Percentiles rank a stretch among this genome's conserved stretches.
Evolutionary conservation across 1,140 invertebrate species (phyloP).

Genomic region (Pararge aegeria): DNA sequence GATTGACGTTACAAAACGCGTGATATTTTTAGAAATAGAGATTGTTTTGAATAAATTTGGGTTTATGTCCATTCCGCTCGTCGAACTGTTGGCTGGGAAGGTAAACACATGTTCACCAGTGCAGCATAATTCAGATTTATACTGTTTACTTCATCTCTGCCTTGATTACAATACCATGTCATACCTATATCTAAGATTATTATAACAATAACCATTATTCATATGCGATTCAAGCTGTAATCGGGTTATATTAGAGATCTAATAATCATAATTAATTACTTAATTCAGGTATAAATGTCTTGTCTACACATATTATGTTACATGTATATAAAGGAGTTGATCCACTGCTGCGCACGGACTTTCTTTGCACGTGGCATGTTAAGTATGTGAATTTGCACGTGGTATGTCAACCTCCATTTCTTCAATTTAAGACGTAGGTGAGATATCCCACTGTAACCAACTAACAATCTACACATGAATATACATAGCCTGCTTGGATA

Average conservation of each 20-base stretch:
- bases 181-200: not conserved
- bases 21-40: conserved; percentile 43
- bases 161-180: conserved; percentile 1
- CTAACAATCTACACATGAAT: no score
- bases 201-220: not conserved
- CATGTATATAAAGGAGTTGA: no score
- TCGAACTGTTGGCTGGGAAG: conserved; percentile 8
- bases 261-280: not conserved
- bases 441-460: no score
- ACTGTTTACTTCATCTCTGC: not conserved
- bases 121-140: conserved; percentile 1
- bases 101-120: not conserved
- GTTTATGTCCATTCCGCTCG: conserved; percentile 31
- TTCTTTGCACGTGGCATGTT: no score
- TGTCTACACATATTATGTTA: not conserved
- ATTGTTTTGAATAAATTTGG: conserved; percentile 42
- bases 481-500: no score
- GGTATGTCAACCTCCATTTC: no score
- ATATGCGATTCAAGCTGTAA: not conserved
- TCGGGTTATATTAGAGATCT: not conserved
- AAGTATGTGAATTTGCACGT: no score
- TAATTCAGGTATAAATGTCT: not conserved
- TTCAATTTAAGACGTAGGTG: no score
- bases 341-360: no score
- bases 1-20: conserved; percentile 25